These are phyloP conservation scores for Lamprotornis superbus DNA, from an alignment of 2,113 vertebrate species.

Conservation along the genomic window DNA sequence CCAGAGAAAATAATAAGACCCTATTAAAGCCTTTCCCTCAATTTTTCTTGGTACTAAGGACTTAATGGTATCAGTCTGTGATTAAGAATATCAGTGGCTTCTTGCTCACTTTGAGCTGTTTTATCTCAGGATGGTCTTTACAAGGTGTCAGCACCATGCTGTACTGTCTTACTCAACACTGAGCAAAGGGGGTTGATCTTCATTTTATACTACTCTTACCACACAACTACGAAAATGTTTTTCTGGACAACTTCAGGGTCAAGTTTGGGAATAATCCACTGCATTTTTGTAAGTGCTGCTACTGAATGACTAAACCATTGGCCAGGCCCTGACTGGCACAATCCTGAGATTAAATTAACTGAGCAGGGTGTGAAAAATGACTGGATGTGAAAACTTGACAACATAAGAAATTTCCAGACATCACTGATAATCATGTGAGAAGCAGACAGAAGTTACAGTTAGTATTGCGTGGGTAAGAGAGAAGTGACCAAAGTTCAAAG, in stretches of 20 bases:
- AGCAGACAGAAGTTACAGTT: background rate
- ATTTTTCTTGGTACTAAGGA: background rate
- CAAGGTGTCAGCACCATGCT: background rate
- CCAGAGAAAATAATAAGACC: background rate
- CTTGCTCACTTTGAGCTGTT: background rate
- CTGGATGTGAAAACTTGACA: background rate
- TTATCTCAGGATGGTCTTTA: background rate
- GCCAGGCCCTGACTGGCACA: background rate
- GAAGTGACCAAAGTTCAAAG: background rate
- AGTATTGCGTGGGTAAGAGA: background rate
- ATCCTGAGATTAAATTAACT: background rate
- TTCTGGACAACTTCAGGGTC: background rate
- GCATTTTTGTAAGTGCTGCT: background rate
- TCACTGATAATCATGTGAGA: background rate
- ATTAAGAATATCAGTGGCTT: background rate
- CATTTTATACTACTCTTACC: background rate
- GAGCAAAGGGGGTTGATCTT: background rate
- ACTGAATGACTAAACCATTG: background rate
- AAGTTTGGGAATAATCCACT: background rate
- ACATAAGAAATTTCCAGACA: background rate
- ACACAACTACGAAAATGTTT: background rate
- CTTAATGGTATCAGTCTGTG: background rate
- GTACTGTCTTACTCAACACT: background rate
- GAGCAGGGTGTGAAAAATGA: background rate
- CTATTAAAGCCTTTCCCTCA: background rate